Percentiles rank a stretch among this genome's conserved stretches.
Conservation (phyloP, 92 coral and sea anemone species). For the Heteractis magnifica region DNA sequence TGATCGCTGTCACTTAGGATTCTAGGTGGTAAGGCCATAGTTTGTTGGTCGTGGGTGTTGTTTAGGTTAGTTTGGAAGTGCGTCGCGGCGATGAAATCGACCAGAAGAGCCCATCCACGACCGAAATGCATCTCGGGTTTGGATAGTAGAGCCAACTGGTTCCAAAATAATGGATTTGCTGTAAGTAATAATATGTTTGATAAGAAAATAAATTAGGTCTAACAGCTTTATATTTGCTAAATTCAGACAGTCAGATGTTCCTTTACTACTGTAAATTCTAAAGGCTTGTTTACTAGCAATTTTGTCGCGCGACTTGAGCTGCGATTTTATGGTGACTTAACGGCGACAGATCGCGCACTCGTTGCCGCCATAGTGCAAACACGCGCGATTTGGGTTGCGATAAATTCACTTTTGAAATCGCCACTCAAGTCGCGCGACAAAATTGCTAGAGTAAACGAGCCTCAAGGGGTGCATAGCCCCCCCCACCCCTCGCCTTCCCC, state of each 20-base stretch:
- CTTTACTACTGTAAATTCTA: too few species aligned
- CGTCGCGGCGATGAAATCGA: constrained; percentile 81
- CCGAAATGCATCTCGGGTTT: constrained; percentile 76
- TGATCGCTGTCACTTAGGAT: constrained; percentile 51
- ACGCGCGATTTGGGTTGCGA: too few species aligned
- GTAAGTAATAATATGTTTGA: background rate
- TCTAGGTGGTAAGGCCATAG: constrained; percentile 59
- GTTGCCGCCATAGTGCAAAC: too few species aligned
- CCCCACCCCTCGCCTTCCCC: background rate
- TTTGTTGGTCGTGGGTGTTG: constrained; percentile 63
- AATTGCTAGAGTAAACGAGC: too few species aligned
- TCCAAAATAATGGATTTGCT: constrained; percentile 66
- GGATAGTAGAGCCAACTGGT: constrained; percentile 53
- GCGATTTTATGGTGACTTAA: too few species aligned
- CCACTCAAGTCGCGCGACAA: too few species aligned
- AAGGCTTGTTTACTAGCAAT: too few species aligned
- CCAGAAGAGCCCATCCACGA: constrained; percentile 79
- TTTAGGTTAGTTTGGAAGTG: constrained; percentile 73
- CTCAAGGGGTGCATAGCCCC: background rate
- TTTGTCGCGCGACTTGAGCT: too few species aligned
- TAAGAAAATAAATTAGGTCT: background rate
- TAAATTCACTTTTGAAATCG: too few species aligned
- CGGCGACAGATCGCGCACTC: too few species aligned
- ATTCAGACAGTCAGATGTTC: background rate
- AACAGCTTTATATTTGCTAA: background rate